phyloP scores from a whole-genome alignment of 2,113 vertebrate species.

The Peromyscus leucopus region DNA sequence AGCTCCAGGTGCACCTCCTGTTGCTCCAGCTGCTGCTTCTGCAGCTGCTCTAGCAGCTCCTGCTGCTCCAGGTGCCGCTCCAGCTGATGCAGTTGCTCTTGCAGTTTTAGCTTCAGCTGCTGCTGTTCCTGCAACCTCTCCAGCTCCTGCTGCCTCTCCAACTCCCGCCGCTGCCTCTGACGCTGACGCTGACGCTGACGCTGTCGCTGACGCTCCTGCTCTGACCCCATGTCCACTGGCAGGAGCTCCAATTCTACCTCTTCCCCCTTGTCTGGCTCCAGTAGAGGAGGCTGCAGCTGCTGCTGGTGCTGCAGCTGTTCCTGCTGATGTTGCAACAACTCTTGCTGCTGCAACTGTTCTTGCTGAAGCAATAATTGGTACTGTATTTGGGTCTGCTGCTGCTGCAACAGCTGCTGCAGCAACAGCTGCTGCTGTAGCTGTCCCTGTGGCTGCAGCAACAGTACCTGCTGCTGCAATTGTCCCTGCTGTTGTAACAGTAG shows the following conservation, averaged over 20 bases:
- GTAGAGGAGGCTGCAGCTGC: not conserved
- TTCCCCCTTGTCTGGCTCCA: constrained; percentile 65
- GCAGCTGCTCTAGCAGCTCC: constrained; percentile 24
- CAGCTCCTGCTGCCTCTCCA: constrained; percentile 52
- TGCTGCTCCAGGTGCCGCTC: constrained; percentile 57
- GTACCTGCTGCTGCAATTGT: not conserved
- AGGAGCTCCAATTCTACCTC: constrained; percentile 83
- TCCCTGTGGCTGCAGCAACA: not conserved
- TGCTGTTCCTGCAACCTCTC: constrained; percentile 82
- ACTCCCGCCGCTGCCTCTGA: constrained; percentile 77
- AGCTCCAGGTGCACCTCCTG: constrained; percentile 82
- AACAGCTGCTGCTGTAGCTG: not conserved
- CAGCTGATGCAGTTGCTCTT: constrained; percentile 63
- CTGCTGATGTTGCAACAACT: constrained; percentile 37
- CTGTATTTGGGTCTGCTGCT: not conserved
- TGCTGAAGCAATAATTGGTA: constrained; percentile 26
- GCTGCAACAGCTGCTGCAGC: not conserved
- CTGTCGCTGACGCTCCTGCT: constrained; percentile 76
- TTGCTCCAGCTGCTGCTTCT: constrained; percentile 84
- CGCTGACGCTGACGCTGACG: constrained; percentile 48
- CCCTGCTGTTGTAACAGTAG: not conserved
- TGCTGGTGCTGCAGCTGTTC: not conserved
- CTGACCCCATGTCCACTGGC: constrained; percentile 85
- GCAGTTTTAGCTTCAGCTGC: constrained; percentile 64
- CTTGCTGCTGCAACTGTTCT: constrained; percentile 16